Conservation (phyloP, 2,113 vertebrate genomes). For the Corydoras sp. region DNA sequence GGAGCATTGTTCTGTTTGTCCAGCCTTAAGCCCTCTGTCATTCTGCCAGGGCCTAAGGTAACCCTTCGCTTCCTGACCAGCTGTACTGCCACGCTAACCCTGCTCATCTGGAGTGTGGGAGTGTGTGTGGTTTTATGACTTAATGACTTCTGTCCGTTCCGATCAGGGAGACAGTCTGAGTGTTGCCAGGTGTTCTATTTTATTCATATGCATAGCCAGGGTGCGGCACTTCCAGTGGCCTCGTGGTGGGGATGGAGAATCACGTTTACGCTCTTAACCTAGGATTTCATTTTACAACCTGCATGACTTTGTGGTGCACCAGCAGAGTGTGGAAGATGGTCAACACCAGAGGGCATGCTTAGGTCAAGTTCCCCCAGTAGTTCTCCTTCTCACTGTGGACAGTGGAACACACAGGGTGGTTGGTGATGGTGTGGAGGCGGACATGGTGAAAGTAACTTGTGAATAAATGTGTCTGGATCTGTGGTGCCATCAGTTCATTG, state of each 20-base stretch:
- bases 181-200: slow-evolving; percentile 10
- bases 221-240: slow-evolving; percentile 37
- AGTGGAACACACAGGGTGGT: slow-evolving; percentile 19
- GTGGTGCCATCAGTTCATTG: slow-evolving; percentile 25
- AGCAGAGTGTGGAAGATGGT: slow-evolving; percentile 8
- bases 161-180: too few relatives aligned
- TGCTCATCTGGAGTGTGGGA: slow-evolving; percentile 47
- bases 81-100: slow-evolving; percentile 45
- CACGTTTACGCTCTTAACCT: slow-evolving; percentile 23
- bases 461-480: slow-evolving; percentile 32
- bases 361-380: slow-evolving; percentile 10
- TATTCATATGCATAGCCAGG: slow-evolving; percentile 18
- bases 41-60: slow-evolving; percentile 14
- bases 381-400: slow-evolving; percentile 11
- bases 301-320: too few relatives aligned
- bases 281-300: not conserved
- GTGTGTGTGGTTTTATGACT: slow-evolving; percentile 57
- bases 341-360: slow-evolving; percentile 2
- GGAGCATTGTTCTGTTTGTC: slow-evolving; percentile 5
- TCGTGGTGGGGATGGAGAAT: slow-evolving; percentile 53
- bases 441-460: slow-evolving; percentile 35
- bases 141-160: slow-evolving; percentile 55
- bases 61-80: slow-evolving; percentile 35
- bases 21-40: slow-evolving; percentile 26
- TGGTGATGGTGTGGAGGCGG: slow-evolving; percentile 28